Conservation (phyloP, 2,888 invertebrate genomes). For the Zootermopsis nevadensis region DNA sequence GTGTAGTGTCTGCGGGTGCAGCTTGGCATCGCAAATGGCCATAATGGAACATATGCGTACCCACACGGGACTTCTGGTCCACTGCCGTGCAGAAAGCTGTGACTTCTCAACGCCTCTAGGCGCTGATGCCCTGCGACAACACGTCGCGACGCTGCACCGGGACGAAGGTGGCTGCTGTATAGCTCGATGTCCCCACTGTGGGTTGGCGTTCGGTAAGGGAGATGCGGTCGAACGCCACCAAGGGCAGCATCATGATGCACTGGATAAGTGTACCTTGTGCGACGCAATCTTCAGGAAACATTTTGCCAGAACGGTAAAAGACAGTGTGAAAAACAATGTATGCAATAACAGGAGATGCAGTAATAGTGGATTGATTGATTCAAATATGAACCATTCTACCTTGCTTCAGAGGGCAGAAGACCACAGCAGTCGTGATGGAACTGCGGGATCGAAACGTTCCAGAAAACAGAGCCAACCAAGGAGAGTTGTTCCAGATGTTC, state of each 20-base stretch:
- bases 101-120: constrained; percentile 53
- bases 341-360: constrained; percentile 42
- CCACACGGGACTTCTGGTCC: constrained; percentile 62
- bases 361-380: constrained; percentile 47
- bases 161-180: constrained; percentile 7
- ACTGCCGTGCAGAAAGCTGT: constrained; percentile 57
- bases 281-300: constrained; percentile 29
- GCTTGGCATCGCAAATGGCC: constrained; percentile 63
- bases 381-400: constrained; percentile 48
- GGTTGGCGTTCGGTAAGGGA: constrained; percentile 53
- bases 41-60: constrained; percentile 66
- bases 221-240: constrained; percentile 56
- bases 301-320: constrained; percentile 26
- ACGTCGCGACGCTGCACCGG: constrained; percentile 56
- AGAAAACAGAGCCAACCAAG: constrained; percentile 68
- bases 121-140: constrained; percentile 55
- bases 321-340: constrained; percentile 40
- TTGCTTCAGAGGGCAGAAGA: constrained; percentile 39
- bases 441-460: constrained; percentile 58
- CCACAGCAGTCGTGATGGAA: constrained; percentile 43
- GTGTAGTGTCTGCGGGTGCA: constrained; percentile 64
- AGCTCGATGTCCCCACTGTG: constrained; percentile 58
- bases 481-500: constrained; percentile 60
- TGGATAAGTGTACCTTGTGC: constrained; percentile 34
- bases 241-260: constrained; percentile 56